A percentile compares a stretch with the other conserved stretches of the same genome.
phyloP scores from a whole-genome alignment of 2,113 vertebrate genomes.

The Phylloscopus trochiloides region DNA sequence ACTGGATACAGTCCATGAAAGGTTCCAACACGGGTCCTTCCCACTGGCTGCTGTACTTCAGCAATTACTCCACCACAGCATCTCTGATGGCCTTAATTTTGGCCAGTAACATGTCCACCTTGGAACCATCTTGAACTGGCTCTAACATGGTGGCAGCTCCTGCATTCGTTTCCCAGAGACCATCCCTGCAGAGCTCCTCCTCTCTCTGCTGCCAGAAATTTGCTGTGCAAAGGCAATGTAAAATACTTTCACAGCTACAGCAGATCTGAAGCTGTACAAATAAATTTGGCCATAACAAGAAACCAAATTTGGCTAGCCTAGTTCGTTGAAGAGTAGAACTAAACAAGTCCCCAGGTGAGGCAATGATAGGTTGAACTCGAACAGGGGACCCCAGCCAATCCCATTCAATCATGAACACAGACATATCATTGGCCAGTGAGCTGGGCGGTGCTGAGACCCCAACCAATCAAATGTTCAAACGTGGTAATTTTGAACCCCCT shows the following conservation, averaged over 20 bases:
- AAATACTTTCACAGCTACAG: neutral
- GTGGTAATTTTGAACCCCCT: neutral
- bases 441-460: too few species aligned
- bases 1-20: accelerated
- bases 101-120: neutral
- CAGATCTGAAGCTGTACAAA: neutral
- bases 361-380: neutral
- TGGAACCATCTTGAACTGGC: neutral
- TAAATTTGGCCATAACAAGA: neutral
- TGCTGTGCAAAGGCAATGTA: neutral
- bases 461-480: neutral
- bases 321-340: neutral
- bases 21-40: neutral
- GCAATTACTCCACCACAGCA: neutral
- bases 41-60: neutral
- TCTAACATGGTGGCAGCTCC: neutral
- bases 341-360: neutral
- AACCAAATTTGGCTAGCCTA: neutral
- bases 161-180: neutral
- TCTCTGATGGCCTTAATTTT: neutral
- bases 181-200: neutral
- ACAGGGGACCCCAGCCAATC: neutral
- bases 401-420: neutral
- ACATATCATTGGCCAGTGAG: neutral
- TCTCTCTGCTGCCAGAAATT: neutral